These are phyloP conservation scores for Knipowitschia caucasica DNA, from an alignment of 2,797 vertebrate genomes.

Conservation along the genomic window DNA sequence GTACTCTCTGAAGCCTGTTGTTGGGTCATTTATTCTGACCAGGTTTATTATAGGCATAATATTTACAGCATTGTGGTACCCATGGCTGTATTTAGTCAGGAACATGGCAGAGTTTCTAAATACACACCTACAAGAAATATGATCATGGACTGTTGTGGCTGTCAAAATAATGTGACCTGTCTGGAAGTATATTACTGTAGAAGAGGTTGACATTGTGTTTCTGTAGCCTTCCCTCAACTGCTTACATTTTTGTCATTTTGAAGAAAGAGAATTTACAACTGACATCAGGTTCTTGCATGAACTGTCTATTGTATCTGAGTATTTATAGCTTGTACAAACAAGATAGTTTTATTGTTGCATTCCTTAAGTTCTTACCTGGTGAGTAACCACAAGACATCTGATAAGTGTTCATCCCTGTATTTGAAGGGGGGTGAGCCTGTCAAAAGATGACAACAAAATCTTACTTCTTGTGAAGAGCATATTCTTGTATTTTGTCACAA, in stretches of 20 bases:
- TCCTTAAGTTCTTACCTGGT: slow-evolving; percentile 70
- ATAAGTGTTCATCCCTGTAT: slow-evolving; percentile 35
- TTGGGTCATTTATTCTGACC: slow-evolving; percentile 25
- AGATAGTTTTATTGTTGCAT: slow-evolving; percentile 34
- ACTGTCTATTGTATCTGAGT: not conserved
- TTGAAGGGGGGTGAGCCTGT: slow-evolving; percentile 62
- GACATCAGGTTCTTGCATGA: not conserved
- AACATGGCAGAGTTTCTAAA: slow-evolving; percentile 22
- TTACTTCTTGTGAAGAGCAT: slow-evolving; percentile 46
- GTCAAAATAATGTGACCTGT: not conserved
- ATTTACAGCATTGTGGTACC: slow-evolving; percentile 24
- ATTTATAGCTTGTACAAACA: not conserved
- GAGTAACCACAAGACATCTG: slow-evolving; percentile 70
- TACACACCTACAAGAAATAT: slow-evolving; percentile 25
- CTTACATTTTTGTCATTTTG: not conserved
- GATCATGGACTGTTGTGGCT: slow-evolving; percentile 12
- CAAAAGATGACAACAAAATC: slow-evolving; percentile 49
- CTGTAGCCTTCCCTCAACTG: not conserved
- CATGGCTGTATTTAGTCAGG: slow-evolving; percentile 32
- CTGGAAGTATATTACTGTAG: not conserved
- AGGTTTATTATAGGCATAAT: slow-evolving; percentile 38
- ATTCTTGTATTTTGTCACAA: slow-evolving; percentile 16
- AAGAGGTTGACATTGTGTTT: not conserved
- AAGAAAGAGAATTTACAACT: not conserved
- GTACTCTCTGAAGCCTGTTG: slow-evolving; percentile 23